Conservation (phyloP, 1,140 invertebrate genomes). For the Caerostris extrusa region DNA sequence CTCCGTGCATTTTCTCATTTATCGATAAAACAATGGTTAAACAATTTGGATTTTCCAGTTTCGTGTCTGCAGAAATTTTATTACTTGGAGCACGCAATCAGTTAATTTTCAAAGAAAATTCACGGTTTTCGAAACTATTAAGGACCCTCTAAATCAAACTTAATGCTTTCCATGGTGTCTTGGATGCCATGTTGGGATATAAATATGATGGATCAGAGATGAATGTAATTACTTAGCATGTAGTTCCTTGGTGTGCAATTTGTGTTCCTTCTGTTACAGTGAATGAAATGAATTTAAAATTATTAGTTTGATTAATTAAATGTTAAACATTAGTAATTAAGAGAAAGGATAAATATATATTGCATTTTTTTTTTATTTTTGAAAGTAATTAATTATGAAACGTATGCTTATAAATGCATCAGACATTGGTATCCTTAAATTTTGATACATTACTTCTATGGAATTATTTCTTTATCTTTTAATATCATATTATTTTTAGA, state of each 20-base stretch:
- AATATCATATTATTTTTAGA: too few species aligned
- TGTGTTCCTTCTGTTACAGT: not conserved
- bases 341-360: too few species aligned
- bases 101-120: slow-evolving; percentile 67
- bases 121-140: slow-evolving; percentile 46
- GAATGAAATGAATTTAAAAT: not conserved
- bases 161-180: slow-evolving; percentile 18
- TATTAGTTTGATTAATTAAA: too few species aligned
- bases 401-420: too few species aligned
- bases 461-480: too few species aligned
- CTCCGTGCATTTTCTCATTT: not conserved
- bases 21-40: slow-evolving; percentile 66
- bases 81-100: slow-evolving; percentile 51
- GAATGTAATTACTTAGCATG: not conserved
- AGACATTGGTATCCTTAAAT: too few species aligned
- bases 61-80: slow-evolving; percentile 33
- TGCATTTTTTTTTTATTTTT: too few species aligned
- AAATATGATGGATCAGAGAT: not conserved
- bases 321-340: too few species aligned
- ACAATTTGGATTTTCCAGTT: slow-evolving; percentile 60
- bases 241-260: not conserved
- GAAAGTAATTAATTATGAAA: too few species aligned
- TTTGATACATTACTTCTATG: too few species aligned
- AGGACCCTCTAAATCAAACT: slow-evolving; percentile 43
- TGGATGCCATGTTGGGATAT: not conserved